These are phyloP conservation scores for Pseudomyrmex flavicornis DNA, from an alignment of 1,140 invertebrate genomes.

Conservation along the genomic window DNA sequence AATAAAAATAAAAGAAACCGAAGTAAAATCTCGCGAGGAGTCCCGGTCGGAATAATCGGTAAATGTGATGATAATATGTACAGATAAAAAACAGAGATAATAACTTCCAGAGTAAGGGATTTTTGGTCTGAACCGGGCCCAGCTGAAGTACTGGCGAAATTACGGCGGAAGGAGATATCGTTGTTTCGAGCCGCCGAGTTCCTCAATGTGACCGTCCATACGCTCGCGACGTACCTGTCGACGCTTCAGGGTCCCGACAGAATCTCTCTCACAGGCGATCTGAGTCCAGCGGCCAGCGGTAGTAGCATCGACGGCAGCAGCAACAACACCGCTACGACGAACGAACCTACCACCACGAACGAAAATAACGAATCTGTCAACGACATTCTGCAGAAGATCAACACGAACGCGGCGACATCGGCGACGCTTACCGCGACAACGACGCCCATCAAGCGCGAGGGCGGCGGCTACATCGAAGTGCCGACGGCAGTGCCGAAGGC, in stretches of 20 bases:
- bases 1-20: background rate
- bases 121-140: slow-evolving; percentile 92
- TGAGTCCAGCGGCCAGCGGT: slow-evolving; percentile 73
- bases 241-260: slow-evolving; percentile 86
- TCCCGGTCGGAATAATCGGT: too few relatives aligned
- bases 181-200: slow-evolving; percentile 90
- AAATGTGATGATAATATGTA: background rate
- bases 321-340: slow-evolving; percentile 72
- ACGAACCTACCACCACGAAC: slow-evolving; percentile 45
- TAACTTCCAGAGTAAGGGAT: slow-evolving; percentile 88
- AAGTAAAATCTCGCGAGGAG: background rate
- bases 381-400: slow-evolving; percentile 82
- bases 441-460: slow-evolving; percentile 84
- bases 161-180: slow-evolving; percentile 90
- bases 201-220: slow-evolving; percentile 90
- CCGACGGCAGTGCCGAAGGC: slow-evolving; percentile 80
- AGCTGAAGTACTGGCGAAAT: slow-evolving; percentile 89
- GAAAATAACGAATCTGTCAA: slow-evolving; percentile 80
- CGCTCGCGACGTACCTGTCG: slow-evolving; percentile 89
- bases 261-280: slow-evolving; percentile 82
- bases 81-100: background rate
- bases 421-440: slow-evolving; percentile 78
- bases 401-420: slow-evolving; percentile 73
- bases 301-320: slow-evolving; percentile 71
- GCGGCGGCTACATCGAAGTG: slow-evolving; percentile 81